Conservation (phyloP, 2,888 invertebrate genomes). For the Malachius bipustulatus region DNA sequence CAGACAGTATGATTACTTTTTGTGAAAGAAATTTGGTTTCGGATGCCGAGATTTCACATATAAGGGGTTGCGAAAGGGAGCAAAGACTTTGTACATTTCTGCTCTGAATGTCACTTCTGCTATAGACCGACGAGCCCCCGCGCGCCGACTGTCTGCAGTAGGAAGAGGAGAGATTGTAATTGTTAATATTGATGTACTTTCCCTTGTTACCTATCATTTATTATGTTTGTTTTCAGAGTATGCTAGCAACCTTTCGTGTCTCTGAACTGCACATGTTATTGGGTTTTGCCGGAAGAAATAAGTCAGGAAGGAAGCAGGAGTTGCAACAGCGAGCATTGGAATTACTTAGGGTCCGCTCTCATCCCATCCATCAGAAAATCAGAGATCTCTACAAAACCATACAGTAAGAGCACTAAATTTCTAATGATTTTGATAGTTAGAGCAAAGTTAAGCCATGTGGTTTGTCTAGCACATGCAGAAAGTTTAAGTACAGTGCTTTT, state of each 20-base stretch:
- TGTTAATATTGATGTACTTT: background rate
- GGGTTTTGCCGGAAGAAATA: slow-evolving; percentile 66
- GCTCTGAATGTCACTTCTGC: too few relatives aligned
- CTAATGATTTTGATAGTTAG: background rate
- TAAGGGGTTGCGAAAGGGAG: too few relatives aligned
- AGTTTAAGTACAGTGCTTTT: too few relatives aligned
- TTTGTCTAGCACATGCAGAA: too few relatives aligned
- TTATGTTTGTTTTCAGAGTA: slow-evolving; percentile 31
- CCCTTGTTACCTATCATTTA: slow-evolving; percentile 8
- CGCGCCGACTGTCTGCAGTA: too few relatives aligned
- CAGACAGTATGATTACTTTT: too few relatives aligned
- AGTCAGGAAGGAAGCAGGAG: slow-evolving; percentile 69
- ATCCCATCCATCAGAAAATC: slow-evolving; percentile 51
- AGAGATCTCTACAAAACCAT: slow-evolving; percentile 55
- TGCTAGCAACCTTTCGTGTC: slow-evolving; percentile 61
- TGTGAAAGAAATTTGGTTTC: too few relatives aligned
- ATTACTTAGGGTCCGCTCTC: slow-evolving; percentile 53
- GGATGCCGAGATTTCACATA: too few relatives aligned
- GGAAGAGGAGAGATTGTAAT: too few relatives aligned
- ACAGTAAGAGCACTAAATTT: slow-evolving; percentile 39
- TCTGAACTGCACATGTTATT: slow-evolving; percentile 75
- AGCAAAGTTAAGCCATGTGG: too few relatives aligned
- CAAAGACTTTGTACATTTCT: too few relatives aligned
- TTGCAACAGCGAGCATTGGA: slow-evolving; percentile 62
- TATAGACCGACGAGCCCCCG: too few relatives aligned